These are phyloP conservation scores for Drosophila persimilis DNA, from an alignment of 1,140 invertebrate species.

Conservation along the genomic window DNA sequence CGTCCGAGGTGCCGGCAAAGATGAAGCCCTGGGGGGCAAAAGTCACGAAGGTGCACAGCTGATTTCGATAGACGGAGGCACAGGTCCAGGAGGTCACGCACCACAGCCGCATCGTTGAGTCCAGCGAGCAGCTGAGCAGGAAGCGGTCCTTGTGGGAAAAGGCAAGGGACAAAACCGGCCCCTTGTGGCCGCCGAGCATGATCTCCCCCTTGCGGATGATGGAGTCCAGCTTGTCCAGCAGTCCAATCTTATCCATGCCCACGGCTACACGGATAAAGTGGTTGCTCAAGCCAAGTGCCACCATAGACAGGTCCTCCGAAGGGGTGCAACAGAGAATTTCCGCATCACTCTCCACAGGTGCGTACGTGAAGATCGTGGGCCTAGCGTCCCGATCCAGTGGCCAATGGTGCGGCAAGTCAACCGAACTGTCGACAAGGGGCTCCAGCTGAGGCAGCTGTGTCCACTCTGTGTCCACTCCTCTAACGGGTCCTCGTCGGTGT, in stretches of 20 bases:
- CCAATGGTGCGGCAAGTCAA: not conserved
- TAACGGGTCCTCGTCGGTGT: not conserved
- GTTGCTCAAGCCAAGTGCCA: no score
- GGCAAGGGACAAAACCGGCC: constrained; percentile 26
- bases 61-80: constrained; percentile 54
- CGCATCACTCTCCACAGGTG: not conserved
- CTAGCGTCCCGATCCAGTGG: no score
- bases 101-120: constrained; percentile 53
- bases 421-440: constrained; percentile 18
- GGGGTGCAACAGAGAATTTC: no score
- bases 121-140: constrained; percentile 51
- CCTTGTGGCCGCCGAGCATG: constrained; percentile 41
- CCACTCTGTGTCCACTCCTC: constrained; percentile 21
- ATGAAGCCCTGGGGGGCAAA: constrained; percentile 51
- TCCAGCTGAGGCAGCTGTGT: not conserved
- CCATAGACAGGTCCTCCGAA: no score
- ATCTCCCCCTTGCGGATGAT: constrained; percentile 45
- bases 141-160: constrained; percentile 51
- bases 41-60: constrained; percentile 28
- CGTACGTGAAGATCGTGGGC: not conserved
- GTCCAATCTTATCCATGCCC: constrained; percentile 20
- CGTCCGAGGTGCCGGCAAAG: constrained; percentile 50
- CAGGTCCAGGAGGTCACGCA: constrained; percentile 59
- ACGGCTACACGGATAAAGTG: no score
- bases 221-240: constrained; percentile 26